Evolutionary conservation across 2,113 vertebrate genomes (phyloP).

Genomic region (Galbula dea): DNA sequence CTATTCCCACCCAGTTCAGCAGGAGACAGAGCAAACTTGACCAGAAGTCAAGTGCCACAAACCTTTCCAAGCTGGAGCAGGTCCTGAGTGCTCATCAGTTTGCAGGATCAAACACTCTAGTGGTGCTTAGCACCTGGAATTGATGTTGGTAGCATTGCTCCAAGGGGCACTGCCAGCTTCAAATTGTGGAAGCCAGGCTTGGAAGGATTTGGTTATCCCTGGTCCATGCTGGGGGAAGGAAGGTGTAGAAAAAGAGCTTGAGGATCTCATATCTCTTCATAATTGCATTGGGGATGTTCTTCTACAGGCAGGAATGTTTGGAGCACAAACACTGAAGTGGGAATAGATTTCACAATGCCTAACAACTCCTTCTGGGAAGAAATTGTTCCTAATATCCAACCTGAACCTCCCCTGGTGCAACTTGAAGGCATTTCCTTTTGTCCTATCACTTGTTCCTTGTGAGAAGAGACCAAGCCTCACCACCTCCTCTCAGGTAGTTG

Average conservation of each 20-base stretch:
- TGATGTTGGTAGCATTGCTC: not conserved
- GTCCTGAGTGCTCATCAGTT: not conserved
- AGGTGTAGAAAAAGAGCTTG: not conserved
- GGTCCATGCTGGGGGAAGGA: not conserved
- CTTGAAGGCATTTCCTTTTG: too few species aligned
- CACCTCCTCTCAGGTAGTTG: too few species aligned
- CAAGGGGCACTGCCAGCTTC: not conserved
- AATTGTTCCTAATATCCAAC: not conserved
- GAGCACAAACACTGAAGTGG: not conserved
- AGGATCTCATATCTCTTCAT: not conserved
- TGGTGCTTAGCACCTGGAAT: not conserved
- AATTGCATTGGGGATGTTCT: not conserved
- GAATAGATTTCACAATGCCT: not conserved
- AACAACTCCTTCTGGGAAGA: too few species aligned
- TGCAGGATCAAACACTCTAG: not conserved
- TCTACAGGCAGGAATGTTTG: not conserved
- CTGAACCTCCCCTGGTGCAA: not conserved
- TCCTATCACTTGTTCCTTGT: too few species aligned
- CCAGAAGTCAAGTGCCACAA: not conserved
- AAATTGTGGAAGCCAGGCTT: not conserved
- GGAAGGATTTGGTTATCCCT: not conserved
- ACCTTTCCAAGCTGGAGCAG: not conserved
- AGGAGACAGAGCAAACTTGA: not conserved
- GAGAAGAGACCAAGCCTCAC: not conserved
- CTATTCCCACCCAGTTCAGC: not conserved